Conservation (phyloP, 2,113 vertebrate species). For the Eretmochelys imbricata region DNA sequence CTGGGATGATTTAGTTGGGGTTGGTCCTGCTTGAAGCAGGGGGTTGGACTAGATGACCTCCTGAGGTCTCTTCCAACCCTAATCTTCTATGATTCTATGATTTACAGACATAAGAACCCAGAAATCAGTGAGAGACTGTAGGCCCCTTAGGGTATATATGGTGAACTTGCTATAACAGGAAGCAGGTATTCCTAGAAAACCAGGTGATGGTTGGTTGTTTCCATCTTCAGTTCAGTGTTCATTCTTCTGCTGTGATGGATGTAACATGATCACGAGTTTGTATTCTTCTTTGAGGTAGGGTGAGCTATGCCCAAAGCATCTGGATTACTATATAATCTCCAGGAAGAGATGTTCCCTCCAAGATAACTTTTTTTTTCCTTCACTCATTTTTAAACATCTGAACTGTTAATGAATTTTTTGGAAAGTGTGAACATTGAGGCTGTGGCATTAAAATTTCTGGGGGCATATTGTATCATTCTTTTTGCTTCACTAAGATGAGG, state of each 20-base stretch:
- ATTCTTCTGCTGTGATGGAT: not conserved
- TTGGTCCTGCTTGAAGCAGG: too few species aligned
- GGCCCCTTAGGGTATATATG: not conserved
- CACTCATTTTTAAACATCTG: not conserved
- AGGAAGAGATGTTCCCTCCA: not conserved
- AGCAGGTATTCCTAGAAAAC: not conserved
- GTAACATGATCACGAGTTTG: accelerated
- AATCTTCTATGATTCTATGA: not conserved
- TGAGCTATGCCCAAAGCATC: not conserved
- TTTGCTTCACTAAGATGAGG: not conserved
- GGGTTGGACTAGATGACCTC: too few species aligned
- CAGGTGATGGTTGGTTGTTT: not conserved
- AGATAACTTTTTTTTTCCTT: not conserved
- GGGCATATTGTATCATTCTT: too few species aligned
- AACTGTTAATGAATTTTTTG: not conserved
- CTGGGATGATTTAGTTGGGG: too few species aligned
- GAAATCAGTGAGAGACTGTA: not conserved
- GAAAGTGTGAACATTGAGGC: too few species aligned
- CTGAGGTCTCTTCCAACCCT: too few species aligned
- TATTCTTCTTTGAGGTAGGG: too few species aligned
- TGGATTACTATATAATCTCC: not conserved
- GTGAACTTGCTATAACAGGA: not conserved
- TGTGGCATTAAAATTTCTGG: too few species aligned
- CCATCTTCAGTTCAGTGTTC: not conserved
- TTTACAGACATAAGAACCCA: not conserved